Conservation (phyloP, 2,113 vertebrate species). For the Anser brachyrhynchus region DNA sequence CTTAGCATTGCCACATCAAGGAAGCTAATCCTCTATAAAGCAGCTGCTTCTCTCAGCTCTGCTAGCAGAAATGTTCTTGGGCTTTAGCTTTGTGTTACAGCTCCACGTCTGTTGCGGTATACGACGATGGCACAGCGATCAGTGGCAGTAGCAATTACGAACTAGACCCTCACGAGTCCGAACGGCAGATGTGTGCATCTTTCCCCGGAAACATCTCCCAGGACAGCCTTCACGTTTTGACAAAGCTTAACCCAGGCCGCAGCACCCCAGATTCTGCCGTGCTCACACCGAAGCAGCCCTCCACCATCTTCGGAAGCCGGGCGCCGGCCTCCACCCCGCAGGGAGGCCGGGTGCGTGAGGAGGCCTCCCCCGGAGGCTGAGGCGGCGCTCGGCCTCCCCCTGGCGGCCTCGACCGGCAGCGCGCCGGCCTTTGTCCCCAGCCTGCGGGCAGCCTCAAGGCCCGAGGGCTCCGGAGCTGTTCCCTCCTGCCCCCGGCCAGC, state of each 20-base stretch:
- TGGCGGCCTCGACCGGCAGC: constrained; percentile 15
- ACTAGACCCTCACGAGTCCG: background rate
- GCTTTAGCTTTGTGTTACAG: background rate
- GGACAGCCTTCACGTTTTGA: background rate
- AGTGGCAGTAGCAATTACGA: background rate
- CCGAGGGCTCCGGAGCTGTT: no score
- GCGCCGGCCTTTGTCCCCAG: constrained; percentile 26
- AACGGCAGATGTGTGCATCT: background rate
- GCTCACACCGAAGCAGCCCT: background rate
- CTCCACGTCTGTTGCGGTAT: background rate
- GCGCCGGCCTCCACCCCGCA: background rate
- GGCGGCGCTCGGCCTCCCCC: constrained; percentile 37
- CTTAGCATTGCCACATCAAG: background rate
- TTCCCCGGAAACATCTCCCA: background rate
- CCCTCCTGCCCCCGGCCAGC: no score
- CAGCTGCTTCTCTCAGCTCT: background rate
- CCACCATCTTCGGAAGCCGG: background rate
- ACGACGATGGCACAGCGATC: background rate
- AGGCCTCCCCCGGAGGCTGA: no score
- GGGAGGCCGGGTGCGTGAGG: no score
- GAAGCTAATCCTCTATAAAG: background rate
- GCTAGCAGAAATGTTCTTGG: background rate
- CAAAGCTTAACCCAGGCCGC: background rate
- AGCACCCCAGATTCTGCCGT: background rate
- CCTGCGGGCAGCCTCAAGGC: no score